Base-by-base conservation (phyloP, 2,888 invertebrate species). In the Scaptomyza tumidula region DNA sequence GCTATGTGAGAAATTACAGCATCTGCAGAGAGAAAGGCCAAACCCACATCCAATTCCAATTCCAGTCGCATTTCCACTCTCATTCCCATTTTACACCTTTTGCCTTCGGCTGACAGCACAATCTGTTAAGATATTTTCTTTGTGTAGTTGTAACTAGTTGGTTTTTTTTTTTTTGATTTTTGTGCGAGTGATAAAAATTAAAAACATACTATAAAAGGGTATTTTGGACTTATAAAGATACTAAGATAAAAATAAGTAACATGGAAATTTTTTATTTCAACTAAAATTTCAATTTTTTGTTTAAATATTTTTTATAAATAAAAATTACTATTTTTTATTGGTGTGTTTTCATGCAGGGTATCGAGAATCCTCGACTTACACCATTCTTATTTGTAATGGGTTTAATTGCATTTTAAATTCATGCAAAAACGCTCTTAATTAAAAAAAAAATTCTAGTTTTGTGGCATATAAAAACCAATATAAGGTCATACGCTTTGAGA, bases 1-100 rank as follows among this genome's bases (percentile, higher is more conserved):
- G 58, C 58, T 60, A 50, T 64, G 45, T 63, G 56, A 62, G 61
- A 67, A 71, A 64, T 57, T 80, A 64, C 78, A 37, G 63, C 43
- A 72, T 41, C 57, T 37, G 13, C 74, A 53, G 48, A 37, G 45
- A 35, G 14, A 39, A 16, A 16, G 3, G 16, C 16, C 52, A 55
- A 24, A 37, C 10, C 33, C 24, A 50, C 44, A 61, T 75, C 11
- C 54, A 72, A 49, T 59, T 45, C 39, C 43, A 50, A 10, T 27
- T 45, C 39, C 43, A 50, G 10, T 27, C 37, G 27, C 56, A 56
- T 11, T 13, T 11, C 3, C 52, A 50, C 27, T 55, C 14, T 9
- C 24, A 39, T 53, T 49, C 14, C 16, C 41, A 33, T 46, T 44
- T 31, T 44, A 9, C 29, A 44, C 29, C 31, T 35, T 54, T 41